Evolutionary conservation across 2,888 invertebrate genomes (phyloP).

Genomic region (Pardosa pseudoannulata): DNA sequence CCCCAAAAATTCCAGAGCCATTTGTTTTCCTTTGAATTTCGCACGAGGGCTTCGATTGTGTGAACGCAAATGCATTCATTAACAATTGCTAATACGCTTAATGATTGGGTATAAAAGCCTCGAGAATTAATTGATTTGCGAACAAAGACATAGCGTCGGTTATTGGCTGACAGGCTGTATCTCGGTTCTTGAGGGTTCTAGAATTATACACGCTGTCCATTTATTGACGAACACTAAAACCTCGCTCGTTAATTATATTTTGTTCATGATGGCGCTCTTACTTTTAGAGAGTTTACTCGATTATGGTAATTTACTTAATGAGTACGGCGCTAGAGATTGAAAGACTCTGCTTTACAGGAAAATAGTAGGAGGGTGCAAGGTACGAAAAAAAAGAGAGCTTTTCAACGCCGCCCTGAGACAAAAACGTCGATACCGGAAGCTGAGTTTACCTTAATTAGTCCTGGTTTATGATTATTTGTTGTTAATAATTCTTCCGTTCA

Average conservation of each 20-base stretch:
- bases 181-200: slow-evolving; percentile 37
- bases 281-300: slow-evolving; percentile 58
- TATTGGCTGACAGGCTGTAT: slow-evolving; percentile 51
- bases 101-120: slow-evolving; percentile 57
- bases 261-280: slow-evolving; percentile 35
- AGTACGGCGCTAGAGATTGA: slow-evolving; percentile 22
- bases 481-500: slow-evolving; percentile 62
- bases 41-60: slow-evolving; percentile 55
- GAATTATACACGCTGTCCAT: slow-evolving; percentile 36
- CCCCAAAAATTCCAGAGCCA: slow-evolving; percentile 18
- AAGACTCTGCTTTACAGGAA: slow-evolving; percentile 14
- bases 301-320: slow-evolving; percentile 67
- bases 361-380: neutral
- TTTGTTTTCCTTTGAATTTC: slow-evolving; percentile 50
- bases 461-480: slow-evolving; percentile 60
- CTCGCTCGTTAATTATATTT: slow-evolving; percentile 62
- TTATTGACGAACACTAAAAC: slow-evolving; percentile 64
- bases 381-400: slow-evolving; percentile 8
- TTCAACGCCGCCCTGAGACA: slow-evolving; percentile 21
- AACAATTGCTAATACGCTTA: slow-evolving; percentile 56
- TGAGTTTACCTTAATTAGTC: slow-evolving; percentile 25
- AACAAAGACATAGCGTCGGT: slow-evolving; percentile 31
- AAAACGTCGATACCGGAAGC: slow-evolving; percentile 56
- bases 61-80: slow-evolving; percentile 50
- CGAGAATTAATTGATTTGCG: slow-evolving; percentile 60